Conservation (phyloP, 2,797 vertebrate species). For the Fratercula arctica region DNA sequence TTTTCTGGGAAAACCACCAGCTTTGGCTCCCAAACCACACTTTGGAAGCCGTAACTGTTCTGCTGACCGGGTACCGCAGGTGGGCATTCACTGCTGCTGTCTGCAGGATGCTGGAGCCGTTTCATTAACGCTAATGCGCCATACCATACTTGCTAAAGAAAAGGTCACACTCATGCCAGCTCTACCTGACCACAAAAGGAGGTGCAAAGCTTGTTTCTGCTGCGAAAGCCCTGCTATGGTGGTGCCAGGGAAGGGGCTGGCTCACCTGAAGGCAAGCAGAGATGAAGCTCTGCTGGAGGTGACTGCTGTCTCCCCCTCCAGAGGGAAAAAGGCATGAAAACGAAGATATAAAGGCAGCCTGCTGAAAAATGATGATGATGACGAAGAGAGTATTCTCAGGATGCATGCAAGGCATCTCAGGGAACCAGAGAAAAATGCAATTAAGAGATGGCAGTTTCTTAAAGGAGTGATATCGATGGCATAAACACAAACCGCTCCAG, state of each 20-base stretch:
- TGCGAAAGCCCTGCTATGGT: background rate
- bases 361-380: background rate
- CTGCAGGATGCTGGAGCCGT: fast-evolving
- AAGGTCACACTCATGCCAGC: background rate
- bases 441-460: background rate
- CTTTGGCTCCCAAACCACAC: background rate
- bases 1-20: background rate
- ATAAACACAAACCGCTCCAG: background rate
- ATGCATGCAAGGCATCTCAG: background rate
- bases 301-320: background rate
- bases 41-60: background rate
- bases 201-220: background rate
- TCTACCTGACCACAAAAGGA: background rate
- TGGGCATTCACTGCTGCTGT: background rate
- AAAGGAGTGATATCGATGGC: background rate
- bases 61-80: background rate
- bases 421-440: background rate
- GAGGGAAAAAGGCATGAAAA: background rate
- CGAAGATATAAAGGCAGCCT: background rate
- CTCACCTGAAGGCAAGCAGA: background rate
- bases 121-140: fast-evolving
- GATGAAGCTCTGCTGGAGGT: background rate
- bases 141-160: background rate
- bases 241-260: background rate
- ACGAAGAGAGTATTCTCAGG: background rate